phyloP scores from a whole-genome alignment of 2,888 invertebrate species.

The Hermodice carunculata region DNA sequence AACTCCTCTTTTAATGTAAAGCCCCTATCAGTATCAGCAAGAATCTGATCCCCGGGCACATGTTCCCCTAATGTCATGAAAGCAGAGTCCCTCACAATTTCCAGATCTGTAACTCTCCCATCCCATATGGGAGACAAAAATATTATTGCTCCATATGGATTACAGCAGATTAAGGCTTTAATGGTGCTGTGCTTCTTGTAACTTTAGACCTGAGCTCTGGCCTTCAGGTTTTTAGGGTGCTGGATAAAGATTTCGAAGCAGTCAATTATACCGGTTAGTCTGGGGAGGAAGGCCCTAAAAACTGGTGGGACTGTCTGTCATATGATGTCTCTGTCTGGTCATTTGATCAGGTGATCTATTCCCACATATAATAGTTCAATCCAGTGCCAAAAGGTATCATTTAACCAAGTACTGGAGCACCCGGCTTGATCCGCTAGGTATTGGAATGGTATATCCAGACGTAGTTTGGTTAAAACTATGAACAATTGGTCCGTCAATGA shows the following conservation, averaged over 20 bases:
- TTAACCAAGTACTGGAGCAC: background rate
- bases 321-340: constrained; percentile 3
- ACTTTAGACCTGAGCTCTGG: background rate
- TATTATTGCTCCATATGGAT: background rate
- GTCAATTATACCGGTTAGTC: constrained; percentile 9
- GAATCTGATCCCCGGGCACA: constrained; percentile 38
- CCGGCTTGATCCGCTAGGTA: background rate
- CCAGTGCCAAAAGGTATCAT: background rate
- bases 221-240: background rate
- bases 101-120: constrained; percentile 21
- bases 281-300: background rate
- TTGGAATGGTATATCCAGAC: background rate
- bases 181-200: constrained; percentile 5
- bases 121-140: constrained; percentile 10
- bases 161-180: background rate
- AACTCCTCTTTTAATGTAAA: constrained; percentile 42
- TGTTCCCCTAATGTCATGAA: constrained; percentile 30
- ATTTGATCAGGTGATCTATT: background rate
- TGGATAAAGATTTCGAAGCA: constrained; percentile 13
- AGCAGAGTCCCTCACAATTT: constrained; percentile 32
- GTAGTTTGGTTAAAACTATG: background rate
- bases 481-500: constrained; percentile 1
- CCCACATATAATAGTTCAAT: background rate
- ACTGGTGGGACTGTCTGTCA: background rate
- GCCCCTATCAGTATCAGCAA: constrained; percentile 41